Percentiles rank a stretch among this genome's conserved stretches.
Evolutionary conservation across 2,888 invertebrate genomes (phyloP).

Genomic region (Scaptomyza polygonia): DNA sequence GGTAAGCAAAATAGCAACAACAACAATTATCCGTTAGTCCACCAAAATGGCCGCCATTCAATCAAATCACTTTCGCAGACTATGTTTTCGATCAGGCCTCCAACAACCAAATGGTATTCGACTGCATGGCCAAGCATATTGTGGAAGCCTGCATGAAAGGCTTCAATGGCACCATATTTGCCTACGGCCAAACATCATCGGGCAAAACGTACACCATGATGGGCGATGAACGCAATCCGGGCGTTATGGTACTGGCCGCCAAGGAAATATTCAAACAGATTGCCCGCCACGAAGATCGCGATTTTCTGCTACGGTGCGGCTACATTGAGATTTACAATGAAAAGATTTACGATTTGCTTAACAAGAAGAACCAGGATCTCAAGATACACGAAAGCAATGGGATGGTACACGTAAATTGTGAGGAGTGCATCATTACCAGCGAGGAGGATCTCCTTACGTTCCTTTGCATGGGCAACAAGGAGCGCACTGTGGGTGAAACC

Average conservation of each 20-base stretch:
- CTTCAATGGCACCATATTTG: slow-evolving; percentile 94
- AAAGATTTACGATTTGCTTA: slow-evolving; percentile 90
- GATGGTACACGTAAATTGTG: slow-evolving; percentile 87
- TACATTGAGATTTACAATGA: slow-evolving; percentile 96
- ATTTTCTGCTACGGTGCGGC: slow-evolving; percentile 91
- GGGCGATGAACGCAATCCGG: slow-evolving; percentile 88
- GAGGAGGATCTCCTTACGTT: slow-evolving; percentile 87
- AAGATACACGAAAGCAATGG: slow-evolving; percentile 88
- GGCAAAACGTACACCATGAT: slow-evolving; percentile 94
- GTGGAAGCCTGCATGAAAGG: slow-evolving; percentile 90
- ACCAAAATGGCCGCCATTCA: slow-evolving; percentile 27
- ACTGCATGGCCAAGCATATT: slow-evolving; percentile 89
- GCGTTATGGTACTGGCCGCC: slow-evolving; percentile 90
- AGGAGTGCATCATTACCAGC: slow-evolving; percentile 87
- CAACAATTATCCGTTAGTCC: neutral
- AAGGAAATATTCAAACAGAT: slow-evolving; percentile 89
- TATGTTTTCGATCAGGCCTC: slow-evolving; percentile 88
- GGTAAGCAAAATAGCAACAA: slow-evolving; percentile 77
- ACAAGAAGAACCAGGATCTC: slow-evolving; percentile 86
- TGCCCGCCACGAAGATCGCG: slow-evolving; percentile 86
- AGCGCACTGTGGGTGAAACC: slow-evolving; percentile 91
- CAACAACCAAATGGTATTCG: slow-evolving; percentile 88
- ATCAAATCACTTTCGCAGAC: slow-evolving; percentile 85
- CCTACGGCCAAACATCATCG: slow-evolving; percentile 96
- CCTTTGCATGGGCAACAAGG: slow-evolving; percentile 88